A percentile compares a stretch with the other conserved stretches of the same genome.
These are phyloP conservation scores for Rallus limicola DNA, from an alignment of 2,113 vertebrate genomes.

Conservation along the genomic window DNA sequence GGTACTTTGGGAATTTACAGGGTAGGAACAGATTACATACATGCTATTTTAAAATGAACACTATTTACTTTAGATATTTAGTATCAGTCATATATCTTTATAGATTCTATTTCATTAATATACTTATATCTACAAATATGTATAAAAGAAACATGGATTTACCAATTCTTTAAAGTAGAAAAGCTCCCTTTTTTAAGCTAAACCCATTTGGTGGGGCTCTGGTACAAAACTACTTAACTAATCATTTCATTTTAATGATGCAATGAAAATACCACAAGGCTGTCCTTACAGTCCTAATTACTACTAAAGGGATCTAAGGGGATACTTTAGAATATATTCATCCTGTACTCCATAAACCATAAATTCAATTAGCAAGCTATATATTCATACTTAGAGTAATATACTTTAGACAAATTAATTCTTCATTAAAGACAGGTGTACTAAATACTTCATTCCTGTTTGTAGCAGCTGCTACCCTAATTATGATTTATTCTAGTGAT, in stretches of 20 bases:
- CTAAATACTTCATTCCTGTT: slow-evolving; percentile 27
- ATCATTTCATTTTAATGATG: slow-evolving; percentile 38
- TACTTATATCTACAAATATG: not conserved
- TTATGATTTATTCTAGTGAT: slow-evolving; percentile 32
- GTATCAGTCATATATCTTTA: not conserved
- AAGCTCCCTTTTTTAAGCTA: not conserved
- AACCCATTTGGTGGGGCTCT: not conserved
- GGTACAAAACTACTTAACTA: not conserved
- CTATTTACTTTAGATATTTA: not conserved
- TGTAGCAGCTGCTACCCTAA: not conserved
- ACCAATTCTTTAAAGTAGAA: not conserved
- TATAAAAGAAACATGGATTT: not conserved
- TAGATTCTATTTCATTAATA: not conserved
- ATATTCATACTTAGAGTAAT: slow-evolving; percentile 6
- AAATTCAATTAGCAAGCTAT: slow-evolving; percentile 31
- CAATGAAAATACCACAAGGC: slow-evolving; percentile 28
- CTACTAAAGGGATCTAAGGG: not conserved
- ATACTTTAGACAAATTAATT: slow-evolving; percentile 28
- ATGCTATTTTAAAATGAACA: not conserved
- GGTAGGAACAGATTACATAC: not conserved
- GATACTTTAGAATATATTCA: slow-evolving; percentile 6
- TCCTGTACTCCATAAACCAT: not conserved
- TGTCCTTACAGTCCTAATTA: slow-evolving; percentile 34
- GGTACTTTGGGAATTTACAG: not conserved
- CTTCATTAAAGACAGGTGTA: slow-evolving; percentile 28